Evolutionary conservation across 2,797 vertebrate species (phyloP).

Genomic region (Coregonus suidteri): DNA sequence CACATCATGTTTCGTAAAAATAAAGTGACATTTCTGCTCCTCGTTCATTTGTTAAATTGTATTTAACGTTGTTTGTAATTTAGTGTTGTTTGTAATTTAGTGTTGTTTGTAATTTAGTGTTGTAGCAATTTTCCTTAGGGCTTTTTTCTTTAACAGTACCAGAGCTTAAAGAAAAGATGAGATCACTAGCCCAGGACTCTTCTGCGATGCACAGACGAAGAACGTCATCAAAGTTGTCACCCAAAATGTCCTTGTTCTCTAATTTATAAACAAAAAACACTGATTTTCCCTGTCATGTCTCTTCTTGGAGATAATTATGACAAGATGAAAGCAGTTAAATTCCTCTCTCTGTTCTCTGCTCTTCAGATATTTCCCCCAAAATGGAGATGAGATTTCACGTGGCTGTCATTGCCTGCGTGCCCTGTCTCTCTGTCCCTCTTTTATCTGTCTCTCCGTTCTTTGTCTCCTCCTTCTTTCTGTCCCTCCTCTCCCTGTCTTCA

Average conservation of each 20-base stretch:
- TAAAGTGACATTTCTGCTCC: conserved; percentile 65
- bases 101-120: conserved; percentile 49
- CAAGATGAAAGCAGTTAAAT: conserved; percentile 81
- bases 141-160: conserved; percentile 37
- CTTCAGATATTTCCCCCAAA: conserved; percentile 59
- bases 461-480: conserved; percentile 18
- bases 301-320: conserved; percentile 83
- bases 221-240: conserved; percentile 77
- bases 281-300: conserved; percentile 77
- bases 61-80: conserved; percentile 72
- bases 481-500: conserved; percentile 1
- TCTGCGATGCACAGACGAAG: conserved; percentile 72
- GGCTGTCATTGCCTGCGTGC: conserved; percentile 74
- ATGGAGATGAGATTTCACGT: conserved; percentile 80
- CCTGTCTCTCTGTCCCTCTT: conserved; percentile 18
- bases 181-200: conserved; percentile 74
- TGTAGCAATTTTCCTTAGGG: conserved; percentile 70
- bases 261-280: conserved; percentile 82
- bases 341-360: conserved; percentile 77
- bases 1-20: conserved; percentile 55
- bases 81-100: conserved; percentile 63
- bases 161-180: conserved; percentile 63
- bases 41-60: conserved; percentile 68
- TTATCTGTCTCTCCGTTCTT: conserved; percentile 22
- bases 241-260: conserved; percentile 76